A percentile compares a stretch with the other conserved stretches of the same genome.
Evolutionary conservation across 2,888 invertebrate genomes (phyloP).

Genomic region (Zootermopsis nevadensis): DNA sequence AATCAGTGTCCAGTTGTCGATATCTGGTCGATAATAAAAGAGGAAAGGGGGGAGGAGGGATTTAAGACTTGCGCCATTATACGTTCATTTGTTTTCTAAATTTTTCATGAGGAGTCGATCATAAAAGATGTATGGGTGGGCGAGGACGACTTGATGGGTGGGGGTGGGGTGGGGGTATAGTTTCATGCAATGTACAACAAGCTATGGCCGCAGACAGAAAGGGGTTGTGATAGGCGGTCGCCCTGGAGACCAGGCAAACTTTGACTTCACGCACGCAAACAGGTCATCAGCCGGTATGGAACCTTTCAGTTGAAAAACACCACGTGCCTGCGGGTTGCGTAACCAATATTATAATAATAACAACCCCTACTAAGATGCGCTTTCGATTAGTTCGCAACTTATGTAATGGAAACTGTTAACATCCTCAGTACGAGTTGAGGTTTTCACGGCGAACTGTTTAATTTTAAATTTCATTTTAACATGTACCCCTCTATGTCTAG

Average conservation of each 20-base stretch:
- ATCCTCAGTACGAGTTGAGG: no score
- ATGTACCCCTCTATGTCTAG: no score
- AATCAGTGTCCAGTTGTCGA: background rate
- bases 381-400: no score
- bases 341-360: background rate
- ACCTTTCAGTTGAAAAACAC: slow-evolving; percentile 36
- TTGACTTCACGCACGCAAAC: slow-evolving; percentile 50
- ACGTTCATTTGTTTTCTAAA: slow-evolving; percentile 51
- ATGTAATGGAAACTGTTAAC: background rate
- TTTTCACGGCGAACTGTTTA: no score
- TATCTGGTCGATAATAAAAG: slow-evolving; percentile 37
- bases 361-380: no score
- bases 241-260: slow-evolving; percentile 52
- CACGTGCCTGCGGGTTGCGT: slow-evolving; percentile 21
- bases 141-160: slow-evolving; percentile 23
- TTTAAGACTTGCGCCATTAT: slow-evolving; percentile 47
- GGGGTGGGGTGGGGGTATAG: background rate
- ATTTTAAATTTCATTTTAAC: no score
- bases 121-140: slow-evolving; percentile 49
- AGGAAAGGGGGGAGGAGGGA: slow-evolving; percentile 20
- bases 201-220: slow-evolving; percentile 4
- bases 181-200: slow-evolving; percentile 26
- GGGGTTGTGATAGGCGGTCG: slow-evolving; percentile 50
- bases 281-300: slow-evolving; percentile 49
- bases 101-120: slow-evolving; percentile 49